A percentile compares a stretch with the other conserved stretches of the same genome.
These are phyloP conservation scores for Chitala chitala DNA, from an alignment of 2,113 vertebrate species.

Conservation along the genomic window DNA sequence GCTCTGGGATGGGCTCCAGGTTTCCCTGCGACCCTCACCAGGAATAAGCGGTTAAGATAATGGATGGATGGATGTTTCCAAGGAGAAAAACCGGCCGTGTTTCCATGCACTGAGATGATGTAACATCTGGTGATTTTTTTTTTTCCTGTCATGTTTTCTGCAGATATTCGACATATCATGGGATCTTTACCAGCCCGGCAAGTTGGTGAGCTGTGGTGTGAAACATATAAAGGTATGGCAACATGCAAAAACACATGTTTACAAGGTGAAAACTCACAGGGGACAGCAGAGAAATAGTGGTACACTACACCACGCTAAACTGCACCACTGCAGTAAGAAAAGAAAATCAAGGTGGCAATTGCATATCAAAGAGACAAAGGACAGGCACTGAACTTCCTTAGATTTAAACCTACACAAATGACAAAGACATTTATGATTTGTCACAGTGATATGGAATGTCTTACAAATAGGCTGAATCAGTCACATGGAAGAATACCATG, in stretches of 20 bases:
- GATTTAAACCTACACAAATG: not conserved
- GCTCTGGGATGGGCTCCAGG: no score
- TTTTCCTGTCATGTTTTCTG: slow-evolving; percentile 31
- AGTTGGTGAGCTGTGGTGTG: slow-evolving; percentile 82
- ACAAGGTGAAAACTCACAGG: not conserved
- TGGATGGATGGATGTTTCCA: not conserved
- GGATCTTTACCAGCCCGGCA: slow-evolving; percentile 84
- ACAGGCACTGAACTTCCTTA: not conserved
- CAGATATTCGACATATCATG: slow-evolving; percentile 90
- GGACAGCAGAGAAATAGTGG: not conserved
- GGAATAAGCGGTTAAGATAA: no score
- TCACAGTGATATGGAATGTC: not conserved
- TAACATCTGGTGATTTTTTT: no score
- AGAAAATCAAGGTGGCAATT: no score
- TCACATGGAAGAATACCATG: not conserved
- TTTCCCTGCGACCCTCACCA: no score
- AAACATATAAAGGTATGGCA: slow-evolving; percentile 82
- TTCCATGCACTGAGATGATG: not conserved
- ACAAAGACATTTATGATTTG: not conserved
- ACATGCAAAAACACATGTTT: not conserved
- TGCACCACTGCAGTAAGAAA: no score
- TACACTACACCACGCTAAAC: no score
- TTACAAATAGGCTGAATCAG: not conserved
- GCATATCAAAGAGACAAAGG: not conserved
- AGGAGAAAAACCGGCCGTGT: no score